Percentiles rank a stretch among this genome's conserved stretches.
phyloP scores from a whole-genome alignment of 2,797 vertebrate genomes.

The Mormyrus proboscirostris region DNA sequence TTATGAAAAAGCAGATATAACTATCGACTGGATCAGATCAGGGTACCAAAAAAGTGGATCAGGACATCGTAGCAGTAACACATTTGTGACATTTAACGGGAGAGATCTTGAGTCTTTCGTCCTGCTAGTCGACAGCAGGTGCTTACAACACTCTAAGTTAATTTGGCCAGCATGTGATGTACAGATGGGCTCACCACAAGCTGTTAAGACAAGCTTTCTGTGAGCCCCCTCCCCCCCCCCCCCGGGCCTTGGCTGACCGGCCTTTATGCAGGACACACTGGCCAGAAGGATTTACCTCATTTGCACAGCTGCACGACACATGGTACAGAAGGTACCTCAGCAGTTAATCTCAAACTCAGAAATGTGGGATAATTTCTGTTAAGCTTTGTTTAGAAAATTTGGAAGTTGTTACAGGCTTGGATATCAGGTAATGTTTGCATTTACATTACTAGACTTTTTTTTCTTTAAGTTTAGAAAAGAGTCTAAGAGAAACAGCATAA shows the following conservation, averaged over 20 bases:
- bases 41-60: background rate
- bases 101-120: background rate
- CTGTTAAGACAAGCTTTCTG: slow-evolving; percentile 54
- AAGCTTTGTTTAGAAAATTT: background rate
- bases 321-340: slow-evolving; percentile 23
- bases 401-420: background rate
- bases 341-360: background rate
- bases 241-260: slow-evolving; percentile 52
- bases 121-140: background rate
- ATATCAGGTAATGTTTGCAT: background rate
- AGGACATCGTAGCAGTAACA: background rate
- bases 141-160: background rate
- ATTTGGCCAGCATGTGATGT: background rate
- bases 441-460: background rate
- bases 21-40: background rate
- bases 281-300: background rate
- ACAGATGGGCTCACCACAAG: slow-evolving; percentile 11
- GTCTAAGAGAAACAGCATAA: background rate
- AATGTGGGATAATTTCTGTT: background rate
- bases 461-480: background rate
- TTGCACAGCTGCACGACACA: slow-evolving; percentile 32
- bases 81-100: background rate
- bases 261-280: slow-evolving; percentile 31
- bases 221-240: slow-evolving; percentile 29
- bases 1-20: background rate